These are phyloP conservation scores for Centroberyx gerrardi DNA, from an alignment of 2,797 vertebrate species.

Conservation along the genomic window DNA sequence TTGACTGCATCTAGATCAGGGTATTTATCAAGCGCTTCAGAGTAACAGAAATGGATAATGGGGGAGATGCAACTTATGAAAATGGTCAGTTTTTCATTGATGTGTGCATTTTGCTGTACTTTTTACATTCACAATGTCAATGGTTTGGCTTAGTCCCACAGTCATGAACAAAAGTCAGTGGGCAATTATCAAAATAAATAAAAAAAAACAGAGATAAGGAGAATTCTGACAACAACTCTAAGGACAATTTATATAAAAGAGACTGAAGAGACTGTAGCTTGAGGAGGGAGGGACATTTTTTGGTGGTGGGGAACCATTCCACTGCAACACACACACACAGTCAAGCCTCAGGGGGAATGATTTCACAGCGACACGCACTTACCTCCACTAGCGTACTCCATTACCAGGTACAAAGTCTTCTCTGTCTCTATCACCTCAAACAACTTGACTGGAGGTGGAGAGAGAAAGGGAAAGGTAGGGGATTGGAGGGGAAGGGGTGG, in stretches of 20 bases:
- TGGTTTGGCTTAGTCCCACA: too few relatives aligned
- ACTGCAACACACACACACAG: conserved; percentile 5
- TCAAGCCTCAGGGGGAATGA: conserved; percentile 28
- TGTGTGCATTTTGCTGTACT: too few relatives aligned
- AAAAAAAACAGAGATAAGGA: not conserved
- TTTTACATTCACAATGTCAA: too few relatives aligned
- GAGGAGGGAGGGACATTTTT: not conserved
- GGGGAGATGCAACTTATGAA: too few relatives aligned
- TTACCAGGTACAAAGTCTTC: conserved; percentile 95
- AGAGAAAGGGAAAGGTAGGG: conserved; percentile 17
- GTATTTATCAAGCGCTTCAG: too few relatives aligned
- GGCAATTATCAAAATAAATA: not conserved
- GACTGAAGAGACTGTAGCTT: not conserved
- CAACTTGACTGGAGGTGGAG: conserved; percentile 89
- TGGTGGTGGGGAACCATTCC: conserved; percentile 23
- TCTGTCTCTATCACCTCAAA: conserved; percentile 98
- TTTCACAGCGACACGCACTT: conserved; percentile 66
- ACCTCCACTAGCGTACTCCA: conserved; percentile 97
- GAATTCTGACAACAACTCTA: not conserved
- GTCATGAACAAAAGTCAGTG: too few relatives aligned
- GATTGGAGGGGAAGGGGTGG: not conserved
- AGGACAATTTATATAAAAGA: not conserved
- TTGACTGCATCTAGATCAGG: not conserved
- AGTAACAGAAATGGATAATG: too few relatives aligned
- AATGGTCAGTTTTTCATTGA: too few relatives aligned